Evolutionary conservation across 2,888 invertebrate species (phyloP).

Genomic region (Drosophila paracracens): DNA sequence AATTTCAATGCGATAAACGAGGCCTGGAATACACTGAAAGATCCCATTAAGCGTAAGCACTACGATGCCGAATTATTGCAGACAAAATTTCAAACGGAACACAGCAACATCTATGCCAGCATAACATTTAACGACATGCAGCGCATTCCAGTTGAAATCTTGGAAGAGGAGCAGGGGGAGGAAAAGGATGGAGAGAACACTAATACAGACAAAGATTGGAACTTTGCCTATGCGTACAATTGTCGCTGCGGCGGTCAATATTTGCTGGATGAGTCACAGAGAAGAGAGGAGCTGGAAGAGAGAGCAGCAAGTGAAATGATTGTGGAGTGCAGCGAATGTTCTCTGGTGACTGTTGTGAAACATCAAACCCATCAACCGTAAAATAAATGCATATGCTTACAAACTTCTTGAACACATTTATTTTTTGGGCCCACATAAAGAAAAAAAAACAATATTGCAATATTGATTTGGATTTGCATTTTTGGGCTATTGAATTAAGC

Average conservation of each 20-base stretch:
- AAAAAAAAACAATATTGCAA: constrained; percentile 4
- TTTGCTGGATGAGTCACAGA: constrained; percentile 77
- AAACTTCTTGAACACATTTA: constrained; percentile 11
- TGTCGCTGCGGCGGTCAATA: constrained; percentile 90
- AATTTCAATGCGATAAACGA: constrained; percentile 87
- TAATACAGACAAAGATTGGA: constrained; percentile 57
- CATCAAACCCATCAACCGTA: constrained; percentile 40
- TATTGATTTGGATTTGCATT: constrained; percentile 22
- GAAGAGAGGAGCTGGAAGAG: constrained; percentile 49
- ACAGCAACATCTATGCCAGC: constrained; percentile 86
- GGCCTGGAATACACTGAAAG: constrained; percentile 90
- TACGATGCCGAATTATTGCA: constrained; percentile 89
- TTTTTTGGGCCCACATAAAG: constrained; percentile 11
- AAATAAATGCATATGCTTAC: constrained; percentile 16
- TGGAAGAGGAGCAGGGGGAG: constrained; percentile 26
- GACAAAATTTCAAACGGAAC: constrained; percentile 86
- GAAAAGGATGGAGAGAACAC: constrained; percentile 15
- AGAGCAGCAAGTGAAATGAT: constrained; percentile 84
- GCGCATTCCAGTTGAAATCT: constrained; percentile 50
- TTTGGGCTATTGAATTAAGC: constrained; percentile 25
- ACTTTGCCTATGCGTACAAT: constrained; percentile 85
- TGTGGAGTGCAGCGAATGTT: constrained; percentile 90
- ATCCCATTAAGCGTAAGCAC: constrained; percentile 87
- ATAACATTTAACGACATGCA: constrained; percentile 86
- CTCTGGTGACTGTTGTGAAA: constrained; percentile 87